A percentile compares a stretch with the other conserved stretches of the same genome.
Evolutionary conservation across 2,888 invertebrate species (phyloP).

Genomic region (Laspeyria flexula): DNA sequence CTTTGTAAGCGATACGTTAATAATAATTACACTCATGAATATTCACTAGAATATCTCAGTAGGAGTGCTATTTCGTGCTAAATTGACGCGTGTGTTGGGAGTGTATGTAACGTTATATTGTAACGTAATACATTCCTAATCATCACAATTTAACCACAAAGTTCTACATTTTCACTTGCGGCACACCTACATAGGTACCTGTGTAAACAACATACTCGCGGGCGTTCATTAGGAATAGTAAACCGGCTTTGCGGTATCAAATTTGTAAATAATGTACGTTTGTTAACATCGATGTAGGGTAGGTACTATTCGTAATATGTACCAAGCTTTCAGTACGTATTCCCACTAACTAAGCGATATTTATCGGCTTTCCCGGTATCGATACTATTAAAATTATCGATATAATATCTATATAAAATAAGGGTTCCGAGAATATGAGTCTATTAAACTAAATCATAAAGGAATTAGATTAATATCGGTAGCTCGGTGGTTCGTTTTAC

Average conservation of each 20-base stretch:
- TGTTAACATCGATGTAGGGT: slow-evolving; percentile 43
- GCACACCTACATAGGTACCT: slow-evolving; percentile 39
- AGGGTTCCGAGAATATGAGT: slow-evolving; percentile 39
- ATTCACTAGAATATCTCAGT: slow-evolving; percentile 27
- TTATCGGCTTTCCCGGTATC: slow-evolving; percentile 37
- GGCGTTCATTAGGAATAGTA: slow-evolving; percentile 78
- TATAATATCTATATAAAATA: slow-evolving; percentile 26
- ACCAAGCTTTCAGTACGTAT: slow-evolving; percentile 33
- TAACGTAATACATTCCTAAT: slow-evolving; percentile 60
- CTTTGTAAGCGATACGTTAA: slow-evolving; percentile 11
- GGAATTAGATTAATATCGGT: slow-evolving; percentile 47
- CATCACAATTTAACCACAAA: slow-evolving; percentile 65
- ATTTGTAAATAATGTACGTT: slow-evolving; percentile 61
- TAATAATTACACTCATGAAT: slow-evolving; percentile 13
- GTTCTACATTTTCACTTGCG: slow-evolving; percentile 51
- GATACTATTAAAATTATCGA: slow-evolving; percentile 19
- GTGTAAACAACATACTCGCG: slow-evolving; percentile 49
- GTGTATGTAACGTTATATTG: slow-evolving; percentile 51
- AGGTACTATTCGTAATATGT: slow-evolving; percentile 23
- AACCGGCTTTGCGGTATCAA: slow-evolving; percentile 70
- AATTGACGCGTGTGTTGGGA: slow-evolving; percentile 42
- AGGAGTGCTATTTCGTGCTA: slow-evolving; percentile 35
- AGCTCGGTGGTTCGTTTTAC: slow-evolving; percentile 29
- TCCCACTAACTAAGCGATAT: slow-evolving; percentile 30
- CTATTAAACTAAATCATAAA: slow-evolving; percentile 29